phyloP scores from a whole-genome alignment of 1,140 invertebrate genomes.

The Acromyrmex charruanus region DNA sequence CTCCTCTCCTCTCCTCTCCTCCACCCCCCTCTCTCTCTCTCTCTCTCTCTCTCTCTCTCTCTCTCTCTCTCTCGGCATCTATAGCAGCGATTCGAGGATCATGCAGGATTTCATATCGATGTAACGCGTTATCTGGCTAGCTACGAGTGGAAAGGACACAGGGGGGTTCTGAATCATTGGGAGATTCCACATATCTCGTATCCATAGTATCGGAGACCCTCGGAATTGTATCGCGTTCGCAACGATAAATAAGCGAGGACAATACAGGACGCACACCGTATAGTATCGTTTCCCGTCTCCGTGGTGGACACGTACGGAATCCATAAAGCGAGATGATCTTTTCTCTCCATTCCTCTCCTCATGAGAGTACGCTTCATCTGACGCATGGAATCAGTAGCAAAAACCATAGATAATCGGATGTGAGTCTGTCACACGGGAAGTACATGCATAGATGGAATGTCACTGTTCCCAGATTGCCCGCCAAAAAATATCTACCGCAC shows the following conservation, averaged over 20 bases:
- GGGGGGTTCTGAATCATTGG: conserved; percentile 57
- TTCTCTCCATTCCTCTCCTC: conserved; percentile 48
- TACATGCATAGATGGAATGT: conserved; percentile 8
- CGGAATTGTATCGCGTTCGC: conserved; percentile 63
- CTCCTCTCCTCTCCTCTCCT: neutral
- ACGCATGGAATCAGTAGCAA: conserved; percentile 49
- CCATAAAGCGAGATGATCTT: conserved; percentile 73
- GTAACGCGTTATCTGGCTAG: conserved; percentile 53
- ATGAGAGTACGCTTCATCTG: conserved; percentile 45
- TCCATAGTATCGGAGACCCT: neutral
- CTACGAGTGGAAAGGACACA: conserved; percentile 32
- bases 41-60: neutral
- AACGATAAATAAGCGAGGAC: conserved; percentile 74
- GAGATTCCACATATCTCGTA: conserved; percentile 56
- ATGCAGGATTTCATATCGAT: conserved; percentile 60
- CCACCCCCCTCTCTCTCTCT: neutral
- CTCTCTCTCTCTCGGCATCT: conserved; percentile 13
- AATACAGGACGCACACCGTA: conserved; percentile 64
- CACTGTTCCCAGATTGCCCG: neutral
- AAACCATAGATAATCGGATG: conserved; percentile 56
- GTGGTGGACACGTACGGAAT: conserved; percentile 63
- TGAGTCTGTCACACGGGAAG: conserved; percentile 35
- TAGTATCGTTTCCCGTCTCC: conserved; percentile 39
- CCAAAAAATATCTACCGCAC: neutral
- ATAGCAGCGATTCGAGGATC: conserved; percentile 49